Conservation (phyloP, 2,797 vertebrate genomes). For the Cryptoprocta ferox region DNA sequence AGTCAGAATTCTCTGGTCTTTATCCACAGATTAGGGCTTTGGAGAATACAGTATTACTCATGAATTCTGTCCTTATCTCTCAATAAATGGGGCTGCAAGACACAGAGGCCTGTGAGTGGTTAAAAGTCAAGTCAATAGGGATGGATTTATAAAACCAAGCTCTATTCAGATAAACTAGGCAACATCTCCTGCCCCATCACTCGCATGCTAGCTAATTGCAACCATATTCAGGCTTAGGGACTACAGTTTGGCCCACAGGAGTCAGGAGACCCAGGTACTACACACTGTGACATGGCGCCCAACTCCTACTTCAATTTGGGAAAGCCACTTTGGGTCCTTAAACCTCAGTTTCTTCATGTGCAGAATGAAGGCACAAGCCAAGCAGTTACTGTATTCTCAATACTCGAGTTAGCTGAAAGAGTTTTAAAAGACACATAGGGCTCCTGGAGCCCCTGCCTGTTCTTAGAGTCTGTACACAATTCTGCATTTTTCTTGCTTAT, state of each 20-base stretch:
- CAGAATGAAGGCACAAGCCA: not conserved
- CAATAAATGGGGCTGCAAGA: not conserved
- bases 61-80: not conserved
- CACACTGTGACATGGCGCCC: not conserved
- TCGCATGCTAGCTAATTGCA: not conserved
- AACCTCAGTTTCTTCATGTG: not conserved
- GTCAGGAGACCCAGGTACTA: not conserved
- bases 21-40: not conserved
- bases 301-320: not conserved
- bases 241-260: not conserved
- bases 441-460: not conserved
- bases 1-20: not conserved
- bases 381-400: not conserved
- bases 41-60: slow-evolving; percentile 6
- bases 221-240: not conserved
- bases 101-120: not conserved
- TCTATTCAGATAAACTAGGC: not conserved
- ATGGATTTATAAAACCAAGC: not conserved
- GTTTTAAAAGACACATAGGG: not conserved
- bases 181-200: not conserved
- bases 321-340: not conserved
- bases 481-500: slow-evolving; percentile 47
- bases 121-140: not conserved
- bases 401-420: not conserved
- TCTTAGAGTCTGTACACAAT: not conserved